A percentile compares a stretch with the other conserved stretches of the same genome.
Evolutionary conservation across 2,797 vertebrate genomes (phyloP).

Genomic region (Notolabrus celidotus): DNA sequence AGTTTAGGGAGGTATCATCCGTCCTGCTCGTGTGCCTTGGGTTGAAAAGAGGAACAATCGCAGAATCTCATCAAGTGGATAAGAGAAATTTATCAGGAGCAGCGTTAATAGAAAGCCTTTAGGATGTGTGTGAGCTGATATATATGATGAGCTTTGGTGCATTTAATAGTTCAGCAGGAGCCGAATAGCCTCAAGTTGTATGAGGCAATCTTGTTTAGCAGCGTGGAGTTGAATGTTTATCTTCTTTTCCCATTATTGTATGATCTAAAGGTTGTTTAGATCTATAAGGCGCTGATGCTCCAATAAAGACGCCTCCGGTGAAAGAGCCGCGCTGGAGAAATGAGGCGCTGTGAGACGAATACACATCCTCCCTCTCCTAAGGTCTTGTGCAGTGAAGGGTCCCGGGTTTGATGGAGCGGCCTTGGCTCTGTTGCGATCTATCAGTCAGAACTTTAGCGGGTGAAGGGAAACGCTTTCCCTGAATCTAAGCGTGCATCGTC

Average conservation of each 20-base stretch:
- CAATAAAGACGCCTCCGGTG: constrained; percentile 29
- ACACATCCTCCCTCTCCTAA: constrained; percentile 38
- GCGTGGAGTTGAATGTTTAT: constrained; percentile 50
- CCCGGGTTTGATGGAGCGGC: constrained; percentile 64
- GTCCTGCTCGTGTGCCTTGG: constrained; percentile 22
- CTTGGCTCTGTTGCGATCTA: constrained; percentile 31
- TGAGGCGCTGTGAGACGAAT: constrained; percentile 46
- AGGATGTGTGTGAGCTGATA: constrained; percentile 65
- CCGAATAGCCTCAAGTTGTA: constrained; percentile 47
- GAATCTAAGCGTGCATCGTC: constrained; percentile 38
- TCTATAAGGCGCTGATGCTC: constrained; percentile 35
- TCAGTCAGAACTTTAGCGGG: constrained; percentile 47
- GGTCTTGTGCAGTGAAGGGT: constrained; percentile 60
- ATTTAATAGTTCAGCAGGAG: constrained; percentile 61
- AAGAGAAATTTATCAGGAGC: constrained; percentile 55
- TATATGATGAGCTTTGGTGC: constrained; percentile 61
- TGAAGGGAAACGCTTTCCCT: constrained; percentile 2
- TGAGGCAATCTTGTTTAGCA: constrained; percentile 62
- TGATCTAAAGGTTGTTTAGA: constrained; percentile 70
- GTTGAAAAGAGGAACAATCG: constrained; percentile 25
- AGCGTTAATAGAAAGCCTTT: constrained; percentile 61
- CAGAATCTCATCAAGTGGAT: constrained; percentile 36
- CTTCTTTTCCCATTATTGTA: constrained; percentile 55
- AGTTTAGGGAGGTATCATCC: neutral
- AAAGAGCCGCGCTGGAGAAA: constrained; percentile 27